Evolutionary conservation across 37 sponge, comb jelly and placozoan genomes (phyloP), one percentile per base, ranked within the genome.

Genomic region (Spongia lamella): DNA sequence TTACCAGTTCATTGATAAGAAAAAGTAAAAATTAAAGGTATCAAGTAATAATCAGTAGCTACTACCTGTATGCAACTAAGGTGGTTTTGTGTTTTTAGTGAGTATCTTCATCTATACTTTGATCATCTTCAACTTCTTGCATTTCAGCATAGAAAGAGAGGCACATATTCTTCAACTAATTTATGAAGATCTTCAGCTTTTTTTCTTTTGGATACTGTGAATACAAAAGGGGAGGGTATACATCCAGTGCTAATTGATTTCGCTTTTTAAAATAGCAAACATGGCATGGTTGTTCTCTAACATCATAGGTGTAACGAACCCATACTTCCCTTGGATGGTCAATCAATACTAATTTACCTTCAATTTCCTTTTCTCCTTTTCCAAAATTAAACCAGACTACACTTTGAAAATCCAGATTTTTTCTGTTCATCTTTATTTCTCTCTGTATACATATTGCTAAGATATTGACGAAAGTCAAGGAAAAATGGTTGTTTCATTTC

Each of bases 131-230:
- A 2, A 39, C 24, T 43, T 34, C 17, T 51, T 66, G 75, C 22
- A 83, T 31, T 29, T 83, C 65, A 49, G 62, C 61, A 59, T 83
- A 83, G 40, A 83, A 83, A 50, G 38, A 14, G 25, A 30, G 73
- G 73, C 3, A 72, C 56, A 72, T 53, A 72, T 2, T 54, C 35
- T 47, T 20, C 5, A 13, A 47, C 73, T 21, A 72, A 32, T 32
- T 72, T 72, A 7, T 54, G 30, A 11, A 72, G 57, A 24, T 72
- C 73, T 31, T 25, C 43, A 11, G 57, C 56, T 33, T 72, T 72
- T 19, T 56, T 57, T 15, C 17, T 15, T 53, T 72, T 72, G 73
- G 73, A 54, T 72, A 55, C 3, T 29, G n/a, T 7, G 27, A 19
- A 24, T 72, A 72, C 29, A 72, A 36, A 11, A 29, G 56, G 3